Percentiles rank a stretch among this genome's conserved stretches.
Conservation (phyloP, 1,140 invertebrate species). For the Conopomorpha cramerella region DNA sequence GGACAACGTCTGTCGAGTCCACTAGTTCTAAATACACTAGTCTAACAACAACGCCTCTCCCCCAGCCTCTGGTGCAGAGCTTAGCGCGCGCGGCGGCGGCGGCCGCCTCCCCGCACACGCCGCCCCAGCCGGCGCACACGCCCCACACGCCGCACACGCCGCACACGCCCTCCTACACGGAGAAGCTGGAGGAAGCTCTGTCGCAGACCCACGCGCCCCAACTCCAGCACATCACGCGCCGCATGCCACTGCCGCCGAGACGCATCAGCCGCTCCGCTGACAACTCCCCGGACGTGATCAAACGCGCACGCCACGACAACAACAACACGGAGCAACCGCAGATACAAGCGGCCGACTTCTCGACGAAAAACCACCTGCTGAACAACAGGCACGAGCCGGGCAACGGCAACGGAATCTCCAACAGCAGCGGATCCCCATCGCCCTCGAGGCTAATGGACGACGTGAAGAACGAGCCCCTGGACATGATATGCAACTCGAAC, state of each 20-base stretch:
- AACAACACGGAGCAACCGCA: slow-evolving; percentile 63
- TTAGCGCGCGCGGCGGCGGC: slow-evolving; percentile 50
- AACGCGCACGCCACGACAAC: slow-evolving; percentile 62
- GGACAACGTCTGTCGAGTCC: background rate
- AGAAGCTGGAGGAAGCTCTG: slow-evolving; percentile 65
- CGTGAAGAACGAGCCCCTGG: slow-evolving; percentile 80
- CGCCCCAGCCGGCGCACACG: slow-evolving; percentile 51
- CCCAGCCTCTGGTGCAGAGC: slow-evolving; percentile 65
- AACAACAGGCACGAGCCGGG: slow-evolving; percentile 50
- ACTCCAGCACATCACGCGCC: slow-evolving; percentile 67
- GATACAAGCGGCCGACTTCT: slow-evolving; percentile 72
- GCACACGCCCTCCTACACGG: slow-evolving; percentile 62
- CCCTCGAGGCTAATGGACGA: slow-evolving; percentile 64
- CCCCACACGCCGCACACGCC: slow-evolving; percentile 45
- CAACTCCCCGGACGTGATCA: slow-evolving; percentile 64
- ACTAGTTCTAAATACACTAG: no score
- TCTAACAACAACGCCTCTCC: background rate
- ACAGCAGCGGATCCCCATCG: slow-evolving; percentile 65
- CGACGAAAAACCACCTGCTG: slow-evolving; percentile 64
- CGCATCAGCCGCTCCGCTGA: slow-evolving; percentile 66
- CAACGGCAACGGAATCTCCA: slow-evolving; percentile 57
- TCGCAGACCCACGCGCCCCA: slow-evolving; percentile 61
- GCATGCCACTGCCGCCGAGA: slow-evolving; percentile 67
- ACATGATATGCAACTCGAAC: slow-evolving; percentile 72
- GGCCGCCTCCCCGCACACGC: slow-evolving; percentile 24